Percentiles rank a stretch among this genome's conserved stretches.
Evolutionary conservation across 1,140 invertebrate genomes (phyloP).

Genomic region (Drosophila subpulchrella): DNA sequence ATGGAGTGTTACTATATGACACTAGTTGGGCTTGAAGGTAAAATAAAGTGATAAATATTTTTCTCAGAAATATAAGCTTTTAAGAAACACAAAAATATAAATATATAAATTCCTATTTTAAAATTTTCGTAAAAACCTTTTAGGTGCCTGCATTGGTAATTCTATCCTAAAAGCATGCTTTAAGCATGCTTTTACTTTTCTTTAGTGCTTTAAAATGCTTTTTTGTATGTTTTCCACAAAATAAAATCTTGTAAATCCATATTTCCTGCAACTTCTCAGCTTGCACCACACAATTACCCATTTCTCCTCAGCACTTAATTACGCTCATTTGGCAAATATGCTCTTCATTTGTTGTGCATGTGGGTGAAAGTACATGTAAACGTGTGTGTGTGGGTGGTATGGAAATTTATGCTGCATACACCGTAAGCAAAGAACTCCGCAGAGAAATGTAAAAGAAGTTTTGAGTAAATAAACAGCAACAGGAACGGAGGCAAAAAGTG

Average conservation of each 20-base stretch:
- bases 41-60: no score
- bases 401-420: slow-evolving; percentile 75
- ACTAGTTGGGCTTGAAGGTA: background rate
- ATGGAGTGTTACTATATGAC: background rate
- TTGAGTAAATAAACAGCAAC: slow-evolving; percentile 76
- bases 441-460: slow-evolving; percentile 73
- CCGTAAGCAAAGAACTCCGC: slow-evolving; percentile 42
- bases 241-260: background rate
- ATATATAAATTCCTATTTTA: background rate
- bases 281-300: slow-evolving; percentile 8
- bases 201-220: background rate
- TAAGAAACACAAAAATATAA: background rate
- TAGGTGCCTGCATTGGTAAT: no score
- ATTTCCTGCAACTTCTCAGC: background rate
- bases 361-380: background rate
- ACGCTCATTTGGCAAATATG: slow-evolving; percentile 66
- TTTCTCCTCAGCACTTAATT: slow-evolving; percentile 65
- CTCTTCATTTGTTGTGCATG: slow-evolving; percentile 28
- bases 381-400: slow-evolving; percentile 33
- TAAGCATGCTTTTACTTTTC: background rate
- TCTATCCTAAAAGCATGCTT: background rate
- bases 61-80: background rate
- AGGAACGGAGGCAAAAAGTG: slow-evolving; percentile 55
- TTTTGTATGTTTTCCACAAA: background rate
- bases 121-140: background rate